These are phyloP conservation scores for Apistogramma diplotaenia DNA, from an alignment of 2,113 vertebrate species.

Conservation along the genomic window DNA sequence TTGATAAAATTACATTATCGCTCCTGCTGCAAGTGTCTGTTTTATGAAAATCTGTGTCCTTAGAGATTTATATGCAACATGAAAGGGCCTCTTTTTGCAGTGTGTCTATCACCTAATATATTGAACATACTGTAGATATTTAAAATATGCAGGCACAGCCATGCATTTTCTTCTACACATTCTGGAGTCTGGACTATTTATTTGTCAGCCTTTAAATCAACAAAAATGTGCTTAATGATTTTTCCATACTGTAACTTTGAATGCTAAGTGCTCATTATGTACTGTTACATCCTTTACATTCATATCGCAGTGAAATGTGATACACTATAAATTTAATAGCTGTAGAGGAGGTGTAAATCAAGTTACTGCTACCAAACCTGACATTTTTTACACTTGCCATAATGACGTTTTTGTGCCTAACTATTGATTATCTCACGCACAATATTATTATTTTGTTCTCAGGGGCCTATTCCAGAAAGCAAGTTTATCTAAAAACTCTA, in stretches of 20 bases:
- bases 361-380: not conserved
- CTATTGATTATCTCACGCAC: not conserved
- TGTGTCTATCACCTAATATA: not conserved
- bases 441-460: not conserved
- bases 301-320: not conserved
- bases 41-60: not conserved
- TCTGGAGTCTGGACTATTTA: not conserved
- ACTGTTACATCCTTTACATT: not conserved
- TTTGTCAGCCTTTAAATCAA: slow-evolving; percentile 19
- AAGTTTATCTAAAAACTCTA: too few relatives aligned
- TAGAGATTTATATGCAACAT: not conserved
- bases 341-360: not conserved
- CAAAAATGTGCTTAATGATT: not conserved
- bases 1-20: not conserved
- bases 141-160: not conserved
- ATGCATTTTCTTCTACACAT: not conserved
- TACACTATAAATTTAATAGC: not conserved
- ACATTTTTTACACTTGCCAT: not conserved
- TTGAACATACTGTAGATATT: not conserved
- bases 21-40: not conserved
- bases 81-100: not conserved
- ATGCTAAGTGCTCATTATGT: not conserved
- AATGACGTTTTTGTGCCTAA: not conserved
- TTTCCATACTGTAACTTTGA: slow-evolving; percentile 2
- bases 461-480: too few relatives aligned